Base-by-base conservation (phyloP, 2,797 vertebrate genomes). In the Euthynnus affinis region DNA sequence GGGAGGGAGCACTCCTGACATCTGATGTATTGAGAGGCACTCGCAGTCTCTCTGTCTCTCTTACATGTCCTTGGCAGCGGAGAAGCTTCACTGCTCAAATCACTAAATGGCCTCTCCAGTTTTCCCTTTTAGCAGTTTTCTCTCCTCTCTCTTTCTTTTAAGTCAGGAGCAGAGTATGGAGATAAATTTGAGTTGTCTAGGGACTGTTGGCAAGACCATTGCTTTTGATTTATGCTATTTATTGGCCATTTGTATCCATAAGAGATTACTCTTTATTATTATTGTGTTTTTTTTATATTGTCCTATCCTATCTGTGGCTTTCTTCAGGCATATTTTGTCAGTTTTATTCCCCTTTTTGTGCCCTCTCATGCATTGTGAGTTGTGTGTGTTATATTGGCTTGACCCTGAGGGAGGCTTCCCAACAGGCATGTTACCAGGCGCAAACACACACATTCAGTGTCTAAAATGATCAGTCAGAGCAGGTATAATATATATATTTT, bases 51-150 rank as follows among this genome's bases (percentile, higher is more conserved):
- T 95, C 93, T 89, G 88, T 94, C 95, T 94, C 94, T 86, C 92
- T 92, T 91, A 92, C 91, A 92, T 96, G 95, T 95, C 93, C 94
- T 96, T 96, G 95, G 91, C 95, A 91, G 91, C 89, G 80, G 94
- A 96, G 92, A 91, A 89, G 93, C 92, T 93, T 92, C 92, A 90
- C 90, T 89, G 89, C 94, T 94, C 92, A 93, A 92, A 95, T 94
- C 88, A 93, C 93, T 94, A 93, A 95, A 93, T 93, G 88, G 90
- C 89, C 88, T 90, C 89, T 94, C 91, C 89, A 94, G 89, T 91
- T 91, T 89, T 93, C 87, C 85, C 90, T 91, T 92, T 90, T 90
- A 85, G 86, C 89, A 81, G 81, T 90, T 93, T 87, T 89, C 81
- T 85, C 87, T 87, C 60, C 85, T 85, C 88, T 89, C 83, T 86